Percentiles rank a stretch among this genome's conserved stretches.
Evolutionary conservation across 2,113 vertebrate genomes (phyloP).

Genomic region (Chionodraco myersi): DNA sequence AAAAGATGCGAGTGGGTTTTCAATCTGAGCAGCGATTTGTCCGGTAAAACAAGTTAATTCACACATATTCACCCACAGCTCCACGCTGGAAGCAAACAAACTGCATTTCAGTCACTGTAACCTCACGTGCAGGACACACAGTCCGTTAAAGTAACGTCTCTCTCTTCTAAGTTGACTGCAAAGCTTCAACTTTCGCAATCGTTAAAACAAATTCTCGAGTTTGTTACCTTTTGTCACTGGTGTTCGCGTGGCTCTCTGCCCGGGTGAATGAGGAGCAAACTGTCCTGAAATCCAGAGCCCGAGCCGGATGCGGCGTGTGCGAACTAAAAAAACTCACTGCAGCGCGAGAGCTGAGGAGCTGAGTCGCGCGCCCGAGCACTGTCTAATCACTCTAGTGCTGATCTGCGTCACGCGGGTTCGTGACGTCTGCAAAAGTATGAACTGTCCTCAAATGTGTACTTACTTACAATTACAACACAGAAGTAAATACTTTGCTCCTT

Average conservation of each 20-base stretch:
- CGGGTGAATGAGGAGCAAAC: background rate
- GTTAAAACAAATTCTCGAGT: background rate
- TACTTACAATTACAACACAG: no score
- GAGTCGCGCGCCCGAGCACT: constrained; percentile 3
- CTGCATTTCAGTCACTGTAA: background rate
- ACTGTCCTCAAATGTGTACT: no score
- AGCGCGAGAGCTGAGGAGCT: background rate
- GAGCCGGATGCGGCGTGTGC: background rate
- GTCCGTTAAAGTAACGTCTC: background rate
- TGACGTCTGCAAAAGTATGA: constrained; percentile 30
- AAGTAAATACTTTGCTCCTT: no score
- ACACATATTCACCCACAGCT: background rate
- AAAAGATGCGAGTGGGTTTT: no score
- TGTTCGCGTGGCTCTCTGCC: background rate
- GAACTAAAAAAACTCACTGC: background rate
- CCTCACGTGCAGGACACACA: background rate
- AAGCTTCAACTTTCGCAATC: background rate
- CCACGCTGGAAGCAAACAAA: background rate
- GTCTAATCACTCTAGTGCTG: constrained; percentile 24
- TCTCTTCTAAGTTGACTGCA: background rate
- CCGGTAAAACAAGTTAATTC: background rate
- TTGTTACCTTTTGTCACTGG: constrained; percentile 12
- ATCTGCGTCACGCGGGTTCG: constrained; percentile 7
- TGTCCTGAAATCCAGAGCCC: background rate
- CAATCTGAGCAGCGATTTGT: background rate